Evolutionary conservation across 2,797 vertebrate genomes (phyloP).

Genomic region (Brotula barbata): DNA sequence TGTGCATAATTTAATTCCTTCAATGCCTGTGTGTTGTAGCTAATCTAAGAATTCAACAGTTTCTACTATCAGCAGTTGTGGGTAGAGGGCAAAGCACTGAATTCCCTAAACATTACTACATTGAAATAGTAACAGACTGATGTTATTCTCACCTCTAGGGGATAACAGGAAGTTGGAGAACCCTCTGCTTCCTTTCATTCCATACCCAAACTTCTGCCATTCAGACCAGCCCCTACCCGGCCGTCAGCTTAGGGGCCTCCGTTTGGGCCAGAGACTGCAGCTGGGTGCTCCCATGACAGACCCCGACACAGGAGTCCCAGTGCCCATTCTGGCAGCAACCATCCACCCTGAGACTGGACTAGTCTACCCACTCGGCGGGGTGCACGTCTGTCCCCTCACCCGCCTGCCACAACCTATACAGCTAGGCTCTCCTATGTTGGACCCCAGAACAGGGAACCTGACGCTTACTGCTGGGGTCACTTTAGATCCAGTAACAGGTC

Average conservation of each 20-base stretch:
- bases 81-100: too few relatives aligned
- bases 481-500: slow-evolving; percentile 84
- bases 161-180: slow-evolving; percentile 73
- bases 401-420: slow-evolving; percentile 82
- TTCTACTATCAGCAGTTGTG: too few relatives aligned
- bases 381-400: slow-evolving; percentile 84
- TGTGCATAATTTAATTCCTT: too few relatives aligned
- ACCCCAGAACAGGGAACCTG: slow-evolving; percentile 77
- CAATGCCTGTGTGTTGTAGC: too few relatives aligned
- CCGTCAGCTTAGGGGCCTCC: slow-evolving; percentile 73
- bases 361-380: slow-evolving; percentile 84
- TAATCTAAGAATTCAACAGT: too few relatives aligned
- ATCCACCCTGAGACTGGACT: slow-evolving; percentile 84
- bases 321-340: slow-evolving; percentile 87
- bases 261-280: slow-evolving; percentile 73
- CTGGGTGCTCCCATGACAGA: slow-evolving; percentile 86
- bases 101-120: too few relatives aligned
- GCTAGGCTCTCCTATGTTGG: slow-evolving; percentile 83
- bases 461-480: slow-evolving; percentile 82
- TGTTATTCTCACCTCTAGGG: too few relatives aligned
- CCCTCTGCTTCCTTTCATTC: slow-evolving; percentile 84
- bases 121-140: too few relatives aligned
- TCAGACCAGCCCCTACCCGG: slow-evolving; percentile 72
- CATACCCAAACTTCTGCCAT: slow-evolving; percentile 77
- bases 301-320: slow-evolving; percentile 81